Evolutionary conservation across 1,140 invertebrate genomes (phyloP).

Genomic region (Leptopilina boulardi): DNA sequence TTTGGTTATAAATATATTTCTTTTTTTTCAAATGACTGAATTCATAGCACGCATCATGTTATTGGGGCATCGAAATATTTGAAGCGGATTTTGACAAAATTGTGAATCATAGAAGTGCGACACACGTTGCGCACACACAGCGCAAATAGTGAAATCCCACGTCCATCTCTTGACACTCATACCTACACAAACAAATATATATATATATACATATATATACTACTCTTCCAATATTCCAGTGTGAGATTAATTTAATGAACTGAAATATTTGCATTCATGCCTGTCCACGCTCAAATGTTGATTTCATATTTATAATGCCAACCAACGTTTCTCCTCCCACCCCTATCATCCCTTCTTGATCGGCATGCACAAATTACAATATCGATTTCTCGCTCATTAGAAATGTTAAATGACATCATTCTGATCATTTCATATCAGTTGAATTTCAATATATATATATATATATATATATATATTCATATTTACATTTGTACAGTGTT

Average conservation of each 20-base stretch:
- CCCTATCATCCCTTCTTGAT: neutral
- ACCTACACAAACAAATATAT: neutral
- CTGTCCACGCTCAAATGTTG: slow-evolving; percentile 1
- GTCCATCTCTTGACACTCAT: neutral
- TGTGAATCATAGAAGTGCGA: slow-evolving; percentile 10
- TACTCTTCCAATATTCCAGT: no score
- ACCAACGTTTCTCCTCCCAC: neutral
- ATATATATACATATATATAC: no score
- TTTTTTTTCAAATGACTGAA: neutral
- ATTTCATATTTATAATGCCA: slow-evolving; percentile 5
- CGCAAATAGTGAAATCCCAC: slow-evolving; percentile 4
- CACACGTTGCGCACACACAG: slow-evolving; percentile 24
- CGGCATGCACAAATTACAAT: neutral
- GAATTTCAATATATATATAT: neutral
- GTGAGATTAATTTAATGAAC: slow-evolving; percentile 25
- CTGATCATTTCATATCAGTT: neutral
- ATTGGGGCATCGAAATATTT: slow-evolving; percentile 15
- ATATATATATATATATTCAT: no score
- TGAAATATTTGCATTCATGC: slow-evolving; percentile 23
- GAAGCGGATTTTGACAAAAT: slow-evolving; percentile 31
- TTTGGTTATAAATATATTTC: neutral
- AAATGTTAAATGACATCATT: neutral
- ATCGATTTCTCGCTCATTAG: slow-evolving; percentile 8
- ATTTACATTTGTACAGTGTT: no score
- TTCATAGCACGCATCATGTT: slow-evolving; percentile 27